Evolutionary conservation across 2,797 vertebrate genomes (phyloP).

Genomic region (Nyctibius grandis): DNA sequence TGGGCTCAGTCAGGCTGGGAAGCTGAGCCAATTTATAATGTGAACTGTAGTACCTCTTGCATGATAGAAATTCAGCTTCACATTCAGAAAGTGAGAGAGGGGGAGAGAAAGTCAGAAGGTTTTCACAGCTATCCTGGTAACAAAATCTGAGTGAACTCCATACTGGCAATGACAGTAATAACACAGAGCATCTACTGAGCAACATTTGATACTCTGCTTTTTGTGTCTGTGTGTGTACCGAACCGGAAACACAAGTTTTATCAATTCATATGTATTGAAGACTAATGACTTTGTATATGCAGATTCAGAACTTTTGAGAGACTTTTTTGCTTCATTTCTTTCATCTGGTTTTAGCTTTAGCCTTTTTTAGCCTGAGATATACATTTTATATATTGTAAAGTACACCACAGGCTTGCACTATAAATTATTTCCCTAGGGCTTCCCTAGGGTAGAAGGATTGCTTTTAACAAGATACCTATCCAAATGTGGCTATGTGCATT

Average conservation of each 20-base stretch:
- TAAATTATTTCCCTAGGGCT: background rate
- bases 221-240: background rate
- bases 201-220: background rate
- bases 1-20: background rate
- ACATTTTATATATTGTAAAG: background rate
- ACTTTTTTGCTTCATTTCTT: background rate
- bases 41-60: background rate
- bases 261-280: background rate
- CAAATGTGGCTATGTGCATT: background rate
- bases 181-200: background rate
- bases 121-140: background rate
- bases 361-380: background rate
- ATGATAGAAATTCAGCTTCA: background rate
- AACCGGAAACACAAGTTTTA: background rate
- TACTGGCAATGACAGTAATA: background rate
- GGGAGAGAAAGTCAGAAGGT: background rate
- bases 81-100: background rate
- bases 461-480: background rate
- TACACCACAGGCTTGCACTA: background rate
- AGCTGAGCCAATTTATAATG: background rate
- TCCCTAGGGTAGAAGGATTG: background rate
- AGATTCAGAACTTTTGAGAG: background rate
- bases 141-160: background rate
- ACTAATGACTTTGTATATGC: background rate
- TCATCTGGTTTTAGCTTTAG: background rate